A percentile compares a stretch with the other conserved stretches of the same genome.
These are phyloP conservation scores for Drosophila pseudoobscura DNA, from an alignment of 1,140 invertebrate genomes.

Conservation along the genomic window DNA sequence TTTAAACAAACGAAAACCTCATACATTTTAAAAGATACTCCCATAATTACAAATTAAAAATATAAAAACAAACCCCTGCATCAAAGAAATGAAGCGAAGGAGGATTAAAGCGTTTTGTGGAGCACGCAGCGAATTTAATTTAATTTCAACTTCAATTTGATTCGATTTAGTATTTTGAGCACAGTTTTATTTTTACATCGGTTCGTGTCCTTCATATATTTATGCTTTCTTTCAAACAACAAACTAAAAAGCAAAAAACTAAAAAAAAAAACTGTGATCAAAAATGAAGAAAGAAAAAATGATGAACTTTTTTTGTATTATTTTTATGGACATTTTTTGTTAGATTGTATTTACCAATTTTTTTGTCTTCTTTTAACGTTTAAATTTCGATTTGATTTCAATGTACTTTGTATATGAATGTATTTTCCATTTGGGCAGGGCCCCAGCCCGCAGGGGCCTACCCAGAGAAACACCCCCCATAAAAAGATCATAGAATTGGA, in stretches of 20 bases:
- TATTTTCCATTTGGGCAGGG: constrained; percentile 40
- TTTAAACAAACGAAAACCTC: no score
- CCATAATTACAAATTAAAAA: no score
- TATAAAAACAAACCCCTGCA: no score
- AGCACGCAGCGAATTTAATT: neutral
- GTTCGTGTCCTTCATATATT: constrained; percentile 46
- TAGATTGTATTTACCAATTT: constrained; percentile 26
- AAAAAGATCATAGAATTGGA: constrained; percentile 22
- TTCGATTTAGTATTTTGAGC: constrained; percentile 60
- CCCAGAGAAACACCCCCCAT: constrained; percentile 3
- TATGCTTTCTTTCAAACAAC: constrained; percentile 51
- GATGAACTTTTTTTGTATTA: constrained; percentile 59
- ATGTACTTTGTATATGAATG: constrained; percentile 55
- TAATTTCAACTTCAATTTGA: constrained; percentile 7
- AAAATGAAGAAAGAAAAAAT: constrained; percentile 25
- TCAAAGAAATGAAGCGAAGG: no score
- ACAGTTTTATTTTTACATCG: constrained; percentile 71
- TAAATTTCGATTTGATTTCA: constrained; percentile 30
- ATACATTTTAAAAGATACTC: no score
- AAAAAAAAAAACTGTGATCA: constrained; percentile 63
- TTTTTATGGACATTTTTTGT: constrained; percentile 42
- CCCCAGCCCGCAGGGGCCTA: neutral
- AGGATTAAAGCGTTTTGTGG: constrained; percentile 5
- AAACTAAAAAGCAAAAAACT: constrained; percentile 29
- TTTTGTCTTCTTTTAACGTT: constrained; percentile 34